Evolutionary conservation across 2,888 invertebrate genomes (phyloP), one percentile per base, ranked within the genome.

Genomic region (Thecophora atra): DNA sequence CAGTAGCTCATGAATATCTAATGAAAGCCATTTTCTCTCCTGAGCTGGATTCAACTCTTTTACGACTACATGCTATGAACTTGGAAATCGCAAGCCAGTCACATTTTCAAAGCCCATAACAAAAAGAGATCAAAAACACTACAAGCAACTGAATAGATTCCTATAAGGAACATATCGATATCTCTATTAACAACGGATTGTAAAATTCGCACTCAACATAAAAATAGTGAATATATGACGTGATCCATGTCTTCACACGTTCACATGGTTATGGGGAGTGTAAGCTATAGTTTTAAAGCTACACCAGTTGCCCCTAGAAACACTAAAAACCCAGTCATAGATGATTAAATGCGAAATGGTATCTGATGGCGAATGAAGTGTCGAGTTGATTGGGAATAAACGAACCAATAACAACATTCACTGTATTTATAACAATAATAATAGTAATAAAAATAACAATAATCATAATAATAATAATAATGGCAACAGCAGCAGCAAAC

Each of bases 151-250:
- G 11, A 37, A 37, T 11, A 37, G 13, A 58, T 58, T 58, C 11
- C 58, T 44, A 44, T 44, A 44, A 24, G 24, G 7, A 54, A 54
- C 54, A 58, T 28, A 58, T 58, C 28, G 28, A 58, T 58, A 58
- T 58, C 24, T 5, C 21, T 15, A n/a, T n/a, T n/a, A 47, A 47
- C 17, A 47, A 11, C 15, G 47, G n/a, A 47, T 8, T 47, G 11
- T n/a, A 8, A 47, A 47, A 47, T 47, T 15, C 17, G 5, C 47
- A 47, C 47, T 47, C 47, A 4, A 37, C 11, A n/a, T n/a, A n/a
- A 47, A 47, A 11, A 2, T n/a, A 47, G 47, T 47, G 47, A 47
- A 47, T 17, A 47, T n/a, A 5, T 47, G 37, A 47, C 47, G n/a
- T n/a, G n/a, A 47, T 17, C 47, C 4, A 47, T 17, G 17, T 15